phyloP scores from a whole-genome alignment of 2,888 invertebrate genomes.

The Quadriops clusia region DNA sequence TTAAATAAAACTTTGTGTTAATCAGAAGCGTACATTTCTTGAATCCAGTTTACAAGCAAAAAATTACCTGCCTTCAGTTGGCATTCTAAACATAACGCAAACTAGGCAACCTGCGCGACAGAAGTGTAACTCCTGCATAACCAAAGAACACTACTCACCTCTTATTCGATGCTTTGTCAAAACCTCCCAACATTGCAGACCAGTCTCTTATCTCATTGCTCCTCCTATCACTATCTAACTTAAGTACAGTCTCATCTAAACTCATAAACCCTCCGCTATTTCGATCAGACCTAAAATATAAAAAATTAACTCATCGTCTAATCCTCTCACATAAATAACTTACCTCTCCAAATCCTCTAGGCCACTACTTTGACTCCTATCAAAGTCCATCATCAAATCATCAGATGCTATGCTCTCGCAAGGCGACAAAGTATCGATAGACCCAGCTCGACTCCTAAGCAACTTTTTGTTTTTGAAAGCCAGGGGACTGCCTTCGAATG shows the following conservation, averaged over 20 bases:
- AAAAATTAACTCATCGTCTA: too few species aligned
- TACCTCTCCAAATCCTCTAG: constrained; percentile 32
- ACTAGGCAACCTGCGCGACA: too few species aligned
- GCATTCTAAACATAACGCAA: too few species aligned
- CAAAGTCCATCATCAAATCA: constrained; percentile 80
- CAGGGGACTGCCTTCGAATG: constrained; percentile 35
- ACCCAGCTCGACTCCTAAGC: constrained; percentile 42
- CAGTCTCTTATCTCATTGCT: constrained; percentile 43
- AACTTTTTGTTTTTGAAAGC: constrained; percentile 23
- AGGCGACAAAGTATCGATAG: constrained; percentile 71
- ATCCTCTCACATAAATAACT: neutral
- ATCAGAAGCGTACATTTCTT: too few species aligned
- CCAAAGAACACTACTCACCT: too few species aligned
- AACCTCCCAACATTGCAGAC: constrained; percentile 39
- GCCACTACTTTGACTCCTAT: constrained; percentile 39
- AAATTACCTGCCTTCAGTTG: too few species aligned
- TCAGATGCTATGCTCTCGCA: constrained; percentile 76
- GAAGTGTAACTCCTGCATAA: too few species aligned
- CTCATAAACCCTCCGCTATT: constrained; percentile 42
- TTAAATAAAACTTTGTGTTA: too few species aligned
- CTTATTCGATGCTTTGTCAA: constrained; percentile 21
- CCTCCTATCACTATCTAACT: constrained; percentile 27
- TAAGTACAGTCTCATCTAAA: constrained; percentile 38
- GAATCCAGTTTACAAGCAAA: too few species aligned
- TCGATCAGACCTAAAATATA: constrained; percentile 26